Conservation (phyloP, 2,888 invertebrate genomes). For the Pecten maximus region DNA sequence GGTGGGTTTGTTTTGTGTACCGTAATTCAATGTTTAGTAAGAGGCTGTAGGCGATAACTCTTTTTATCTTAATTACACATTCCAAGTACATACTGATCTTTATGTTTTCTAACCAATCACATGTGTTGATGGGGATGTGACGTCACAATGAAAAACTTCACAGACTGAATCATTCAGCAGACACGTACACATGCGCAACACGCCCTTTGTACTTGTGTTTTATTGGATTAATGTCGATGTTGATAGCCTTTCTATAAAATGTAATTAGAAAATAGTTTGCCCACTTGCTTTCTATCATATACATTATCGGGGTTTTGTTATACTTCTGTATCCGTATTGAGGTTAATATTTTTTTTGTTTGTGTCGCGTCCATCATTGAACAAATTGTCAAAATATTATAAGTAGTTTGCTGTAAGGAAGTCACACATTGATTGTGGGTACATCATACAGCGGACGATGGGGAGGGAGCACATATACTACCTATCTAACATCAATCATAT, state of each 20-base stretch:
- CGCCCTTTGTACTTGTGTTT: neutral
- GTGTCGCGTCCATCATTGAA: too few species aligned
- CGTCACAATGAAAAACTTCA: neutral
- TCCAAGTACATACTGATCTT: neutral
- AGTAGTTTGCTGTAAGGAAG: too few species aligned
- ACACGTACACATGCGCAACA: neutral
- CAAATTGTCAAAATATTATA: neutral
- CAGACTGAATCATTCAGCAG: neutral
- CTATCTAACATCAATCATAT: too few species aligned
- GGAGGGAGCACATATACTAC: too few species aligned
- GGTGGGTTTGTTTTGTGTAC: too few species aligned
- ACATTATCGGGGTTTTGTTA: neutral
- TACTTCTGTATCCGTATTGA: neutral
- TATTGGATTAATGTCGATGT: neutral
- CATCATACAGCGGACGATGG: too few species aligned
- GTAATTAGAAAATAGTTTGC: neutral
- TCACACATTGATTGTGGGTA: too few species aligned
- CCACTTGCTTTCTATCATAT: neutral
- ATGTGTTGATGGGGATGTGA: neutral
- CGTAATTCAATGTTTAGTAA: too few species aligned
- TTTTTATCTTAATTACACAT: neutral
- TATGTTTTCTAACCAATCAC: neutral
- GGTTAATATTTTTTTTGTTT: neutral
- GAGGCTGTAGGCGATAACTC: too few species aligned
- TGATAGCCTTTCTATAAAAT: neutral